Conservation (phyloP, 64 coral and sea anemone genomes). For the Dendrophyllia cribrosa region DNA sequence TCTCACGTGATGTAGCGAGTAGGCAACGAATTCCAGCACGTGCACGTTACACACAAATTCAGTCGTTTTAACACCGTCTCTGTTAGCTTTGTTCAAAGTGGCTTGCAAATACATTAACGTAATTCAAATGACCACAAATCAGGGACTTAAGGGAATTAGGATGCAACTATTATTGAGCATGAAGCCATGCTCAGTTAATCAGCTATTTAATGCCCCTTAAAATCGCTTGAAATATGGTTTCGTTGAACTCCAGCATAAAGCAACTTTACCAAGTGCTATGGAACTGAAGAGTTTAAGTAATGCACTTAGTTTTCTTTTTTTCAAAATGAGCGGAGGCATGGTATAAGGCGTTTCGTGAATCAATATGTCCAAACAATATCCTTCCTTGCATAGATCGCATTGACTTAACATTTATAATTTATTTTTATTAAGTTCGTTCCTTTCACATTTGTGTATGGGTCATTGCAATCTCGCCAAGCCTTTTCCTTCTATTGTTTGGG, state of each 20-base stretch:
- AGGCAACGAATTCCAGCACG: neutral
- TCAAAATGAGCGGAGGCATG: slow-evolving; percentile 11
- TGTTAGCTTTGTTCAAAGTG: too few relatives aligned
- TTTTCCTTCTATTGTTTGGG: neutral
- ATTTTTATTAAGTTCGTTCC: neutral
- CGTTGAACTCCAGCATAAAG: neutral
- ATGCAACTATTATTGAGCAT: too few relatives aligned
- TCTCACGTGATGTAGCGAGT: neutral
- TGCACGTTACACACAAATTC: neutral
- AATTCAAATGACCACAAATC: too few relatives aligned
- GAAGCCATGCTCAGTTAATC: too few relatives aligned
- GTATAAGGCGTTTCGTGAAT: slow-evolving; percentile 69
- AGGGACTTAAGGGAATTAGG: too few relatives aligned
- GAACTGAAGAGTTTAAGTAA: neutral
- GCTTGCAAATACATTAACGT: too few relatives aligned
- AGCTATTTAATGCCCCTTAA: too few relatives aligned
- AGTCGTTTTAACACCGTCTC: too few relatives aligned
- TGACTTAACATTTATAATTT: neutral
- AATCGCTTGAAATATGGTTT: too few relatives aligned
- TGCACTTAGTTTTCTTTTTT: too few relatives aligned
- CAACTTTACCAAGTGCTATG: neutral
- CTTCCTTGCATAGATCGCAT: neutral
- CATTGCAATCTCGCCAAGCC: neutral
- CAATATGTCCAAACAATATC: neutral
- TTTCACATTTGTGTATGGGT: neutral